These are phyloP conservation scores for Andrena marginata DNA, from an alignment of 2,888 invertebrate genomes.

Conservation along the genomic window DNA sequence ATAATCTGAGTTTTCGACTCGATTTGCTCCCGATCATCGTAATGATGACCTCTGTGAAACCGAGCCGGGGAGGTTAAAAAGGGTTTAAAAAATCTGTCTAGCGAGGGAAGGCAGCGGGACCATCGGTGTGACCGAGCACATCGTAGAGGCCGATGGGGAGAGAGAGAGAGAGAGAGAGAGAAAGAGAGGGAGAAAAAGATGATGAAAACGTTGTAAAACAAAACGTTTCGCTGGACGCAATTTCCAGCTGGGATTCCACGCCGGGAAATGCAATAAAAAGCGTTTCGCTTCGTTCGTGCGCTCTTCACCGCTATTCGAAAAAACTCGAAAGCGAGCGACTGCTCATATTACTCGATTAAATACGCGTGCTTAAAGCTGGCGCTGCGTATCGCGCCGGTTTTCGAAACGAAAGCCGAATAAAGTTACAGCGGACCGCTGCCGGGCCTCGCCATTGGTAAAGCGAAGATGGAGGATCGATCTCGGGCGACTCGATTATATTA, in stretches of 20 bases:
- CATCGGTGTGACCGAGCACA: background rate
- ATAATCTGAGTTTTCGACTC: conserved; percentile 70
- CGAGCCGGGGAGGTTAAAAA: conserved; percentile 27
- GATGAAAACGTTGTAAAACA: conserved; percentile 66
- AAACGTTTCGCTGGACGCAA: conserved; percentile 72
- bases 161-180: background rate
- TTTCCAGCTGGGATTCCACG: conserved; percentile 71
- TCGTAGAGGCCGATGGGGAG: background rate
- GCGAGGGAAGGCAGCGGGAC: conserved; percentile 39
- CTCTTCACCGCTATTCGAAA: conserved; percentile 58
- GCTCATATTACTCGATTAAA: conserved; percentile 57
- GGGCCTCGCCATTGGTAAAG: background rate
- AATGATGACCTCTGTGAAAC: conserved; percentile 53
- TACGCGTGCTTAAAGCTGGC: conserved; percentile 58
- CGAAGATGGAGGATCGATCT: conserved; percentile 19
- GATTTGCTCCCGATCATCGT: conserved; percentile 59
- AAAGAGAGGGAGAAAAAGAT: conserved; percentile 7
- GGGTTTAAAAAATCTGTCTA: conserved; percentile 58
- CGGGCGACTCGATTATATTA: conserved; percentile 27
- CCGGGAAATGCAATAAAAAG: conserved; percentile 73
- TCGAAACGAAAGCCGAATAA: conserved; percentile 27
- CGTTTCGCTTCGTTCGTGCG: conserved; percentile 62
- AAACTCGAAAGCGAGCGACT: conserved; percentile 69
- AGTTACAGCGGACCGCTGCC: background rate
- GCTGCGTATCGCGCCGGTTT: conserved; percentile 30